phyloP scores from a whole-genome alignment of 2,888 invertebrate species.

The Scrobipalpa atriplicella region DNA sequence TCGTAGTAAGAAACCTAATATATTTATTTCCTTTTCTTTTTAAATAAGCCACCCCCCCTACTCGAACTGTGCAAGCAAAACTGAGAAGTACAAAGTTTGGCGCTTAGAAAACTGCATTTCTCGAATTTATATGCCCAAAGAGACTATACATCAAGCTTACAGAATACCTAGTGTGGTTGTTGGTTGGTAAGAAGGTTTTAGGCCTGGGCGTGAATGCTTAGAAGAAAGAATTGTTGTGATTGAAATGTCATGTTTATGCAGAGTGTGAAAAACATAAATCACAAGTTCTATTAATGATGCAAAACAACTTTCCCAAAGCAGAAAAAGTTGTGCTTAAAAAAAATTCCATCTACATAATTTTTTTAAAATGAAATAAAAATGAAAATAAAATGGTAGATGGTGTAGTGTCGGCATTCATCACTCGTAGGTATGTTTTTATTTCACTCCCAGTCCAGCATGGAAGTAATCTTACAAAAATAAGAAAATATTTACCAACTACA shows the following conservation, averaged over 20 bases:
- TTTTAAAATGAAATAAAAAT: too few species aligned
- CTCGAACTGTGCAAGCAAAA: neutral
- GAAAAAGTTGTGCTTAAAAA: too few species aligned
- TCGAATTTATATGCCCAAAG: conserved; percentile 40
- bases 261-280: too few species aligned
- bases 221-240: neutral
- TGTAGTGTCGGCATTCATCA: too few species aligned
- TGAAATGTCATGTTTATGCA: neutral
- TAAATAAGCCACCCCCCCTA: neutral
- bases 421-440: too few species aligned
- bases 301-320: too few species aligned
- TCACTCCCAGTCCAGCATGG: too few species aligned
- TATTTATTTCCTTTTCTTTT: neutral
- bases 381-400: too few species aligned
- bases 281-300: too few species aligned
- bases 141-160: conserved; percentile 46
- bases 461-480: too few species aligned
- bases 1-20: neutral
- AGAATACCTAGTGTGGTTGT: conserved; percentile 27
- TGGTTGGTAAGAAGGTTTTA: conserved; percentile 35
- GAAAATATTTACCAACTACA: too few species aligned
- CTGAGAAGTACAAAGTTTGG: conserved; percentile 29
- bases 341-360: too few species aligned
- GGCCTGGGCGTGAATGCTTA: conserved; percentile 30
- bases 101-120: conserved; percentile 49